These are phyloP conservation scores for Sternotherus odoratus DNA, from an alignment of 2,797 vertebrate species.

Conservation along the genomic window DNA sequence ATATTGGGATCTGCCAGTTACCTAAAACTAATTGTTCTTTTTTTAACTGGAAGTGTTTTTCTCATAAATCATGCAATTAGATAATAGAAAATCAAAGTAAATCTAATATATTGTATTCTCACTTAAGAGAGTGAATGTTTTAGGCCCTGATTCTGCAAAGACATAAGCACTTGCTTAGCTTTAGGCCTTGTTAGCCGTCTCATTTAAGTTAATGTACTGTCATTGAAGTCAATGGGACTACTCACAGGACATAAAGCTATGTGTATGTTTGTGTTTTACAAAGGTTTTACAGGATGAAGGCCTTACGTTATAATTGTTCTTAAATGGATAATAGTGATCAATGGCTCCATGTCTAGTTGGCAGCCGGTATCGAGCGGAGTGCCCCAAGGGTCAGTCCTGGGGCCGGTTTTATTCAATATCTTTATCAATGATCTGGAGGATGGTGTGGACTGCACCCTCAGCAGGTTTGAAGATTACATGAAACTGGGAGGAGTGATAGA, in stretches of 20 bases:
- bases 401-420: no score
- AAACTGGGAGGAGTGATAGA: no score
- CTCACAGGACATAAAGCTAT: neutral
- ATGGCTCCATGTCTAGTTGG: no score
- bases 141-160: neutral
- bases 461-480: no score
- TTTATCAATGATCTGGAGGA: no score
- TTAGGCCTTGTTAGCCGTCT: neutral
- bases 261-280: neutral
- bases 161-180: neutral
- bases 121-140: slow-evolving; percentile 3
- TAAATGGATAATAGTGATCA: no score
- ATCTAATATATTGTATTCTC: neutral
- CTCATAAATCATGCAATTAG: neutral
- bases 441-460: no score
- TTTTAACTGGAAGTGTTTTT: neutral
- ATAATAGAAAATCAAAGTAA: neutral
- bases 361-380: no score
- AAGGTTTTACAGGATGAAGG: neutral
- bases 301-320: neutral
- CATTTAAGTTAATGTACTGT: neutral
- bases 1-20: neutral
- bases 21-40: neutral
- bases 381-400: no score
- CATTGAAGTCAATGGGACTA: no score